Conservation (phyloP, 1,140 invertebrate species). For the Stratiolaelaps scimitus region DNA sequence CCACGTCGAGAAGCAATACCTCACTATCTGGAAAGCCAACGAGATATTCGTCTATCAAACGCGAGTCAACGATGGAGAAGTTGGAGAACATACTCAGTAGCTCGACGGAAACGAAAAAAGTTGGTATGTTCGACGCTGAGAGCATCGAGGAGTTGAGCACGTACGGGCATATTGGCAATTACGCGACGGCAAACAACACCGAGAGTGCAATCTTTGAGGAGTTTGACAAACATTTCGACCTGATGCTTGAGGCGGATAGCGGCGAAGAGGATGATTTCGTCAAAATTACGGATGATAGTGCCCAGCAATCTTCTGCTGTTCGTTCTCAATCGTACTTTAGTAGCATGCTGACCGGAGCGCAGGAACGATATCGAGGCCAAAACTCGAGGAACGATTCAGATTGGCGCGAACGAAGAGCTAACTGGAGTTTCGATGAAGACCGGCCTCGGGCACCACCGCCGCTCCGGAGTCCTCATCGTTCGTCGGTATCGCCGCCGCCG, state of each 20-base stretch:
- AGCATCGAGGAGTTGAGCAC: conserved; percentile 17
- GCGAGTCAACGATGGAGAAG: conserved; percentile 20
- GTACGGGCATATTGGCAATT: conserved; percentile 9
- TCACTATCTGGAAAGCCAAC: conserved; percentile 9
- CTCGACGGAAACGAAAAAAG: not conserved
- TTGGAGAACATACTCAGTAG: conserved; percentile 20
- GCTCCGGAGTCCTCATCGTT: too few species aligned
- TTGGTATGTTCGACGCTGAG: conserved; percentile 11
- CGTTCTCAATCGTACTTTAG: too few species aligned
- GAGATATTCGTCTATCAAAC: conserved; percentile 13
- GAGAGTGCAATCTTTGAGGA: conserved; percentile 21
- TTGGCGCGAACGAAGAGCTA: too few species aligned
- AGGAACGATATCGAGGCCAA: not conserved
- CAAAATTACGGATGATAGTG: conserved; percentile 4
- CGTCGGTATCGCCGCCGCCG: not conserved
- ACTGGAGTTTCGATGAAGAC: too few species aligned
- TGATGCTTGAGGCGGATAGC: conserved; percentile 21
- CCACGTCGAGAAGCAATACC: not conserved
- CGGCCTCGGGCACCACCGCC: too few species aligned
- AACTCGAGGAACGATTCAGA: not conserved
- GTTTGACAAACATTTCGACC: conserved; percentile 27
- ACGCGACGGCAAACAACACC: not conserved
- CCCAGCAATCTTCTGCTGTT: too few species aligned
- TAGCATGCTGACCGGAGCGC: not conserved
- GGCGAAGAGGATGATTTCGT: conserved; percentile 21